Percentiles rank a stretch among this genome's conserved stretches.
These are phyloP conservation scores for Brachionichthys hirsutus DNA, from an alignment of 2,113 vertebrate species.

Conservation along the genomic window DNA sequence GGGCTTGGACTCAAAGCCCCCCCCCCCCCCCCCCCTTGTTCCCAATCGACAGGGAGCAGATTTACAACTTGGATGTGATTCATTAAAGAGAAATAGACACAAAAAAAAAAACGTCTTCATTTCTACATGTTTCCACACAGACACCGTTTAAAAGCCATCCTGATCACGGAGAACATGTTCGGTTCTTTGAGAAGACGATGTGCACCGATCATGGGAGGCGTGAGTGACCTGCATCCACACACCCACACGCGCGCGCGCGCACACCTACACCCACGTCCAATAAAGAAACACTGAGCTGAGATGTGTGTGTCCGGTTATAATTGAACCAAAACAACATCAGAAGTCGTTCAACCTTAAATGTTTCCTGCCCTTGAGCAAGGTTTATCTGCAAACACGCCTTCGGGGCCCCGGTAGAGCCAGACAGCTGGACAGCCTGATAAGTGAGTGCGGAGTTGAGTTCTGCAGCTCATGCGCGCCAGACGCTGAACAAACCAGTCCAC, in stretches of 20 bases:
- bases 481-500: too few relatives aligned
- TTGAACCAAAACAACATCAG: neutral
- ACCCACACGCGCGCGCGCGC: neutral
- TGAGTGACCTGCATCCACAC: constrained; percentile 45
- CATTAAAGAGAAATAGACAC: neutral
- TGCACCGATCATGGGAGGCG: constrained; percentile 46
- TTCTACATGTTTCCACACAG: constrained; percentile 27
- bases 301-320: too few relatives aligned
- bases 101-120: too few relatives aligned
- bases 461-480: constrained; percentile 10
- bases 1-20: constrained; percentile 10
- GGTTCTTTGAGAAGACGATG: constrained; percentile 43
- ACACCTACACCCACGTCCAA: too few relatives aligned
- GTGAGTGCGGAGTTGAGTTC: constrained; percentile 23
- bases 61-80: neutral
- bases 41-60: constrained; percentile 15
- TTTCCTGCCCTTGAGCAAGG: constrained; percentile 37
- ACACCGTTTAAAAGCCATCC: constrained; percentile 22
- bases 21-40: constrained; percentile 18
- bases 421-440: constrained; percentile 68
- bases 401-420: constrained; percentile 28
- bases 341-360: constrained; percentile 13
- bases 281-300: too few relatives aligned
- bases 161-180: constrained; percentile 58
- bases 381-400: constrained; percentile 52